A percentile compares a stretch with the other conserved stretches of the same genome.
Conservation (phyloP, 2,888 invertebrate genomes). For the Palloptera scutellata region DNA sequence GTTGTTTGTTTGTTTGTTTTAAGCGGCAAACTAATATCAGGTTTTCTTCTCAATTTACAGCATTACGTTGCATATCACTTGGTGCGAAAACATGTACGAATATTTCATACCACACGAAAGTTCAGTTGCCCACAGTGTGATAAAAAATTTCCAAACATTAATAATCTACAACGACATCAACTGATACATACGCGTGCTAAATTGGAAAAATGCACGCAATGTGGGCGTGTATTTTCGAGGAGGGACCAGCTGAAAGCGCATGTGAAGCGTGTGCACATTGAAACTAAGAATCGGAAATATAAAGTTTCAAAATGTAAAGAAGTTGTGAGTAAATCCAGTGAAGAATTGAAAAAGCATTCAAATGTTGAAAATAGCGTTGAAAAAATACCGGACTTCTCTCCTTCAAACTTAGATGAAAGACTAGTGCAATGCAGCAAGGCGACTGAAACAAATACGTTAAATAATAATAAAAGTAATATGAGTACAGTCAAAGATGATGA, state of each 20-base stretch:
- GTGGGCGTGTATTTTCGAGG: slow-evolving; percentile 80
- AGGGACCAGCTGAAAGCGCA: slow-evolving; percentile 55
- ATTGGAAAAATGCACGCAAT: slow-evolving; percentile 78
- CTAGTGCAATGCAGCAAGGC: neutral
- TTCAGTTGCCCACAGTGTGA: slow-evolving; percentile 75
- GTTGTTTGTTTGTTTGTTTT: neutral
- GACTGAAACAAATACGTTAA: neutral
- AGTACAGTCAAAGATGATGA: no score
- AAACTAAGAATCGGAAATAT: neutral
- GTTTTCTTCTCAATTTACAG: slow-evolving; percentile 46
- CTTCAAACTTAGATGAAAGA: neutral
- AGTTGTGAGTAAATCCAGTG: neutral
- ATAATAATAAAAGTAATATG: no score
- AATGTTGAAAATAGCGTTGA: slow-evolving; percentile 47
- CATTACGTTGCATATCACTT: slow-evolving; percentile 74
- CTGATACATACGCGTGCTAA: slow-evolving; percentile 69
- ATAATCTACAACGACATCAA: slow-evolving; percentile 75
- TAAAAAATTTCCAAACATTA: slow-evolving; percentile 74
- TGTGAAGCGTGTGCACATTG: slow-evolving; percentile 35
- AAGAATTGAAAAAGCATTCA: slow-evolving; percentile 60
- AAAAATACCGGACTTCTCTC: neutral
- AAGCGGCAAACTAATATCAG: no score
- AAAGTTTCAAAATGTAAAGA: slow-evolving; percentile 12
- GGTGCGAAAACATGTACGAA: slow-evolving; percentile 77
- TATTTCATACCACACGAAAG: slow-evolving; percentile 75